Conservation (phyloP, 2,797 vertebrate species). For the Oreochromis mossambicus region DNA sequence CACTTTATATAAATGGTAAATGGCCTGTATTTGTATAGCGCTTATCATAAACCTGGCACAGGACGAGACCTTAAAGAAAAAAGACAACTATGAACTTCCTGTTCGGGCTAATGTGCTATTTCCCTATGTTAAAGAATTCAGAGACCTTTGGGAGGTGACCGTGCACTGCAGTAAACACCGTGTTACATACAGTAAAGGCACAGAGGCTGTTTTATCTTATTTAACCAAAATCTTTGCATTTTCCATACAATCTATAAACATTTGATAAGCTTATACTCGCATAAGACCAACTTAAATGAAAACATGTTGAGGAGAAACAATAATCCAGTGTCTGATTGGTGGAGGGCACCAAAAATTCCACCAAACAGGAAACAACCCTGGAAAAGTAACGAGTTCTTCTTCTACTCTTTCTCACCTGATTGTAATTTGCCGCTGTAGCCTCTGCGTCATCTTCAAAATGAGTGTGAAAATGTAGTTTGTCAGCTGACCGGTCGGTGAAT, state of each 20-base stretch:
- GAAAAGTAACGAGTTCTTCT: neutral
- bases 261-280: neutral
- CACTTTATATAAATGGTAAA: neutral
- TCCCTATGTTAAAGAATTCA: neutral
- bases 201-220: neutral
- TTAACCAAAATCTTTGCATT: neutral
- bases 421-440: neutral
- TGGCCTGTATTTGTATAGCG: no score
- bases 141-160: neutral
- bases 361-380: neutral
- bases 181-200: neutral
- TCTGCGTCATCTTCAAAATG: neutral
- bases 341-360: neutral
- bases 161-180: rapidly evolving
- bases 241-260: neutral
- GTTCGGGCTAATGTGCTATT: neutral
- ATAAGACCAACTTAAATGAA: neutral
- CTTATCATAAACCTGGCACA: neutral
- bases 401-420: neutral
- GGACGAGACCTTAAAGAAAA: neutral
- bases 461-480: neutral
- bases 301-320: neutral
- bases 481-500: neutral
- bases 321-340: neutral
- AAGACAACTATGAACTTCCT: neutral